phyloP scores from a whole-genome alignment of 2,888 invertebrate genomes.

The Endomychus coccineus region DNA sequence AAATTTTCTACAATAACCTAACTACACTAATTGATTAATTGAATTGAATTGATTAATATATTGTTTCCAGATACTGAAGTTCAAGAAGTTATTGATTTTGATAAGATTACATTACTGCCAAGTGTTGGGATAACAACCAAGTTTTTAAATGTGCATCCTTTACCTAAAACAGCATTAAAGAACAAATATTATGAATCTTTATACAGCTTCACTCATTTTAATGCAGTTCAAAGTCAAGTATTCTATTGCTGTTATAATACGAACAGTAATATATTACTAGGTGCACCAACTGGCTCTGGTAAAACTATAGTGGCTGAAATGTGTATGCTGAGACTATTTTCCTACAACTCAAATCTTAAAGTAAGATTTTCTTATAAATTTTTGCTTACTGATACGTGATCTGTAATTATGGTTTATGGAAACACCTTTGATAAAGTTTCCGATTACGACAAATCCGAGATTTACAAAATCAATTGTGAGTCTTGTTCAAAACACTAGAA shows the following conservation, averaged over 20 bases:
- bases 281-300: conserved; percentile 94
- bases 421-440: too few species aligned
- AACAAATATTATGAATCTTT: conserved; percentile 70
- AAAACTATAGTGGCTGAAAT: conserved; percentile 98
- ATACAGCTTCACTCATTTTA: conserved; percentile 91
- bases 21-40: too few species aligned
- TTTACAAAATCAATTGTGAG: too few species aligned
- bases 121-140: conserved; percentile 42
- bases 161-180: conserved; percentile 77
- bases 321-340: conserved; percentile 90
- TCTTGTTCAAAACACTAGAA: too few species aligned
- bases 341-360: conserved; percentile 69
- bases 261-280: conserved; percentile 85
- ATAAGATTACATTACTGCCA: conserved; percentile 30
- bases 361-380: conserved; percentile 38
- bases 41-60: not conserved
- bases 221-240: conserved; percentile 97
- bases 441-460: too few species aligned
- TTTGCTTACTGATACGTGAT: too few species aligned
- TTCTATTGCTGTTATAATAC: conserved; percentile 95
- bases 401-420: too few species aligned
- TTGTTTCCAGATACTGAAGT: conserved; percentile 39
- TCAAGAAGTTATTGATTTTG: conserved; percentile 38
- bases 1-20: too few species aligned
- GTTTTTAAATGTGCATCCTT: conserved; percentile 80